Evolutionary conservation across 2,113 vertebrate genomes (phyloP).

Genomic region (Pyrgilauda ruficollis): DNA sequence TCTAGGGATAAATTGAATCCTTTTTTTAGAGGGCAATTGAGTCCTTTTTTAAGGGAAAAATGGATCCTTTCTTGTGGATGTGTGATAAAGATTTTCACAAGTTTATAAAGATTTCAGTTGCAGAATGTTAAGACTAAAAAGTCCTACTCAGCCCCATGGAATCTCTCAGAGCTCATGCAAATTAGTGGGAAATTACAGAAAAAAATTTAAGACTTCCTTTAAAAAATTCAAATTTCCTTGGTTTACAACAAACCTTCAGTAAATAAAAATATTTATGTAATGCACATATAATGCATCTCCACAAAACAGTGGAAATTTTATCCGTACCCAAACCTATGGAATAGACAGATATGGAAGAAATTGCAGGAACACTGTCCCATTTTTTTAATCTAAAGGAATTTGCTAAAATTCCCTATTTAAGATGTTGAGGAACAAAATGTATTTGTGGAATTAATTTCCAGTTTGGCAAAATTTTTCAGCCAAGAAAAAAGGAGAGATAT

Average conservation of each 20-base stretch:
- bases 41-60: neutral
- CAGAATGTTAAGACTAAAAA: neutral
- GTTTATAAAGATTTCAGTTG: neutral
- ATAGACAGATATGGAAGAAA: neutral
- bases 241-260: neutral
- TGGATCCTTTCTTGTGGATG: neutral
- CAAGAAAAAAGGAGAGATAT: neutral
- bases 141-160: neutral
- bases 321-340: neutral
- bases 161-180: neutral
- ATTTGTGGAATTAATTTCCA: neutral
- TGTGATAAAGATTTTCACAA: neutral
- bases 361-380: accelerated
- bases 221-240: neutral
- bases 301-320: neutral
- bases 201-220: neutral
- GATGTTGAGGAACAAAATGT: neutral
- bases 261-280: neutral
- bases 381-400: neutral
- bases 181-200: neutral
- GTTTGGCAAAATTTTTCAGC: neutral
- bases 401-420: neutral
- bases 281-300: too few relatives aligned
- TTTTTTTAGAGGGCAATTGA: neutral
- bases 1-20: neutral